These are phyloP conservation scores for Ancistrus triradiatus DNA, from an alignment of 2,113 vertebrate genomes.

Conservation along the genomic window DNA sequence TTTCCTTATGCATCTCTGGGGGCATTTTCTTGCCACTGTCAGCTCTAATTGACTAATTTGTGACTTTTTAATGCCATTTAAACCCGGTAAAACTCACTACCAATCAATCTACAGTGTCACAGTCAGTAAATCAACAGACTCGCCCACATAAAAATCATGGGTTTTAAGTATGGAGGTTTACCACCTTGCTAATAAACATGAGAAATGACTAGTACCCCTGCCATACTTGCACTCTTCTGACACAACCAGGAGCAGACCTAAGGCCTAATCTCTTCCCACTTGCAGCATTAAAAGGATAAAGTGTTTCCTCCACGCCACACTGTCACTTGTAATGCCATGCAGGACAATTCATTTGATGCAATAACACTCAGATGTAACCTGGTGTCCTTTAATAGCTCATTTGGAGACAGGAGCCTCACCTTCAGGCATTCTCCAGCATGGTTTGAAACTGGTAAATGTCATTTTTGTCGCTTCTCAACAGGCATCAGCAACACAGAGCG, in stretches of 20 bases:
- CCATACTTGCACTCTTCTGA: neutral
- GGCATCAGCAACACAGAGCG: slow-evolving; percentile 17
- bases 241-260: slow-evolving; percentile 11
- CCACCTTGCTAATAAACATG: no score
- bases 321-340: neutral
- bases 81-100: no score
- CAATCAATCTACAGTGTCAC: no score
- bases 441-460: slow-evolving; percentile 67
- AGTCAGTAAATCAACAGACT: no score
- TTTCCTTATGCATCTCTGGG: no score
- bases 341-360: neutral
- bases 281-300: slow-evolving; percentile 11
- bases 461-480: slow-evolving; percentile 55
- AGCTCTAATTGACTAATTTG: no score
- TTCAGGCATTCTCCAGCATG: slow-evolving; percentile 57
- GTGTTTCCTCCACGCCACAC: neutral
- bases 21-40: no score
- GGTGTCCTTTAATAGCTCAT: slow-evolving; percentile 4
- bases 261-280: slow-evolving; percentile 6
- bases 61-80: no score
- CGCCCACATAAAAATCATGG: no score
- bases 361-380: slow-evolving; percentile 27
- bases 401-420: slow-evolving; percentile 20
- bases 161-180: no score
- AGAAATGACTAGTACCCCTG: no score